These are phyloP conservation scores for Pardosa pseudoannulata DNA, from an alignment of 2,888 invertebrate genomes.

Conservation along the genomic window DNA sequence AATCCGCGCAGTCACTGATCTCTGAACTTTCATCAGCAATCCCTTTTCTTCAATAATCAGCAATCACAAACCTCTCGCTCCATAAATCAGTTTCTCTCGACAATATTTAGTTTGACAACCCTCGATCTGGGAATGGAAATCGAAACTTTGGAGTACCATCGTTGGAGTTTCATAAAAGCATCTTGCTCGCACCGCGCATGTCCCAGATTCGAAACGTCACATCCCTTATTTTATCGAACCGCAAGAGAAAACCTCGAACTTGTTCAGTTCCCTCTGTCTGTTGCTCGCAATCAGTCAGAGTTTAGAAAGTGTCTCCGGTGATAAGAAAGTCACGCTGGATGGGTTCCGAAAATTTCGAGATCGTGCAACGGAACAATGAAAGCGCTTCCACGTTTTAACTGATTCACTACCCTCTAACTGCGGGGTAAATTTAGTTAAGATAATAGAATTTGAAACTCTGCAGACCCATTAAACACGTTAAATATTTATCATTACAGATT, in stretches of 20 bases:
- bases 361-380: too few species aligned
- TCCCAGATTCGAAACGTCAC: background rate
- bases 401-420: too few species aligned
- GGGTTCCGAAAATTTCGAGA: background rate
- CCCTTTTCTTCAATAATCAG: background rate
- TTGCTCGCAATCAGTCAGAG: background rate
- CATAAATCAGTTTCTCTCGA: background rate
- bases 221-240: background rate
- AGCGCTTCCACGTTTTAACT: too few species aligned
- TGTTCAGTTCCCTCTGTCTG: background rate
- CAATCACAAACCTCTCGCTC: background rate
- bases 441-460: too few species aligned
- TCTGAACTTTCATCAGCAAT: background rate
- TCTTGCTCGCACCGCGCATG: background rate
- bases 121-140: background rate
- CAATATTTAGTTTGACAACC: constrained; percentile 9
- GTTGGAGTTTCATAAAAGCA: background rate
- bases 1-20: background rate
- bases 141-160: background rate
- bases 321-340: background rate
- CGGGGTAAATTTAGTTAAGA: too few species aligned
- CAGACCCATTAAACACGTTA: too few species aligned
- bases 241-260: background rate
- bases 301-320: background rate
- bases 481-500: too few species aligned